Conservation (phyloP, 2,113 vertebrate species). For the Gasterosteus aculeatus region DNA sequence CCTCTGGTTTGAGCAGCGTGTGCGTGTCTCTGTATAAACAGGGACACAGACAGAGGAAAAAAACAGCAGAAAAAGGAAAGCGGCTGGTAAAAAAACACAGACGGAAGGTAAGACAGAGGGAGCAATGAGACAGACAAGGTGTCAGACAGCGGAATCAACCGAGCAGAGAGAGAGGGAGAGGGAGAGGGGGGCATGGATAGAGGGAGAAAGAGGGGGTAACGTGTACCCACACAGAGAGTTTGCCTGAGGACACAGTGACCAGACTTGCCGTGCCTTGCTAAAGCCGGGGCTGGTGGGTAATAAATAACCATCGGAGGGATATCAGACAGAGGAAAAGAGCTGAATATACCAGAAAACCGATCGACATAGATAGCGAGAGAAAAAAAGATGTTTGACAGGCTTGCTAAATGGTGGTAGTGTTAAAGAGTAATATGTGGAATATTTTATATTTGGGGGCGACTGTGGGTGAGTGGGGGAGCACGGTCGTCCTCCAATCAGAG, state of each 20-base stretch:
- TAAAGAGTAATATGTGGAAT: too few species aligned
- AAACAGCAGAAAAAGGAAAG: constrained; percentile 32
- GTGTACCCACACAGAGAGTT: constrained; percentile 28
- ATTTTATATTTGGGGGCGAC: background rate
- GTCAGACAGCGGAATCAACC: constrained; percentile 26
- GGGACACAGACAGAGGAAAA: background rate
- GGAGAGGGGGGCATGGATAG: background rate
- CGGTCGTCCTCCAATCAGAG: too few species aligned
- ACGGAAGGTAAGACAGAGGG: constrained; percentile 29
- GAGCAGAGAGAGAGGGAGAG: background rate
- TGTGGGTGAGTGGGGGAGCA: too few species aligned
- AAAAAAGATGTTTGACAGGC: background rate
- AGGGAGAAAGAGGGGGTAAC: constrained; percentile 26
- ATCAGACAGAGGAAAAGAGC: constrained; percentile 24
- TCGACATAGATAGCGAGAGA: background rate
- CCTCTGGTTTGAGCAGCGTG: constrained; percentile 54
- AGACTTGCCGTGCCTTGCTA: constrained; percentile 39
- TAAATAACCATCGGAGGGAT: constrained; percentile 46
- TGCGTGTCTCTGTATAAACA: constrained; percentile 23
- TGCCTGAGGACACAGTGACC: constrained; percentile 46
- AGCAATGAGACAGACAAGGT: constrained; percentile 30
- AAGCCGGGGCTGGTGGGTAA: constrained; percentile 52
- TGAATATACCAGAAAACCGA: background rate
- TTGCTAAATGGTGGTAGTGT: background rate
- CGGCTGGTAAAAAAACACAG: constrained; percentile 30